Percentiles rank a stretch among this genome's conserved stretches.
Conservation (phyloP, 2,888 invertebrate species). For the Lymantria dispar region DNA sequence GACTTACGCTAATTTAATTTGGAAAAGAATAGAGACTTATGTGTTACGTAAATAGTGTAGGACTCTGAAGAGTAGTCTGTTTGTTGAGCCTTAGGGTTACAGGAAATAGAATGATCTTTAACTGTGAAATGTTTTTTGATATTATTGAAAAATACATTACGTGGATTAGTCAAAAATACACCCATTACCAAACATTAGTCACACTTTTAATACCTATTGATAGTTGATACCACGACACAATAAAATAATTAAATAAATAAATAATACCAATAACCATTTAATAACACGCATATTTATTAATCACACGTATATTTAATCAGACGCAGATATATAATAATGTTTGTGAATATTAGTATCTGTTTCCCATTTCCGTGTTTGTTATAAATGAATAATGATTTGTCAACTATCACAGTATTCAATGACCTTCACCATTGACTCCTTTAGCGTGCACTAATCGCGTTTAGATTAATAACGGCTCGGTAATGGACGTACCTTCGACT, state of each 20-base stretch:
- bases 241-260: not conserved
- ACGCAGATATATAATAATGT: not conserved
- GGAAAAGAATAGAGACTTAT: not conserved
- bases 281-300: not conserved
- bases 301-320: not conserved
- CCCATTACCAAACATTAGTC: constrained; percentile 52
- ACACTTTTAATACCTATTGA: constrained; percentile 10
- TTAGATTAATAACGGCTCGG: constrained; percentile 70
- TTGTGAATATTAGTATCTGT: constrained; percentile 23
- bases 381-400: constrained; percentile 9
- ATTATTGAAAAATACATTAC: constrained; percentile 2
- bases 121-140: constrained; percentile 21
- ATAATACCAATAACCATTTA: constrained; percentile 11
- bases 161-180: constrained; percentile 71
- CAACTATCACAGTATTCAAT: constrained; percentile 24
- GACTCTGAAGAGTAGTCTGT: not conserved
- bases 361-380: constrained; percentile 21
- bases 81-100: constrained; percentile 16
- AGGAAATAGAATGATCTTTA: constrained; percentile 13
- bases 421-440: constrained; percentile 62
- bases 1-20: not conserved
- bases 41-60: not conserved
- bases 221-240: not conserved
- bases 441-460: constrained; percentile 64
- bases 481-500: constrained; percentile 83